Evolutionary conservation across 2,113 vertebrate species (phyloP), one percentile per base, ranked within the genome.

Genomic region (Vimba vimba): DNA sequence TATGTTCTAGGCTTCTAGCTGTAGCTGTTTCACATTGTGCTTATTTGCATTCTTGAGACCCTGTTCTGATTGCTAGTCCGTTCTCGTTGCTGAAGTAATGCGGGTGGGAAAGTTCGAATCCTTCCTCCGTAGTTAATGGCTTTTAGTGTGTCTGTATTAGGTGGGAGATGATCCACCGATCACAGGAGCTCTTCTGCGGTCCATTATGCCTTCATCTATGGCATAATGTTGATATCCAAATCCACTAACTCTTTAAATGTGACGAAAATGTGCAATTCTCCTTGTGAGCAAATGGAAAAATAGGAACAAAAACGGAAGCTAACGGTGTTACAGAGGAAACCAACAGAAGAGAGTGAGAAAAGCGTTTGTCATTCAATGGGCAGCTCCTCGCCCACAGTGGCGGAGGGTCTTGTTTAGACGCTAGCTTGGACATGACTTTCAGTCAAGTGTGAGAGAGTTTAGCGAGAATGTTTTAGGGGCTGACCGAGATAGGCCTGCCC

Each of bases 401-500:
- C 83, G 55, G 85, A 6, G 85, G 85, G 90, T 91, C 91, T 90
- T 92, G 89, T 94, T 92, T 91, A 88, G 83, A 85, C 88, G 78
- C 83, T 57, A 82, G 59, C 79, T 68, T 66, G 73, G 79, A 85
- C 88, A 76, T 85, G 57, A 89, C 80, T 89, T 91, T 88, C 87
- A 88, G 88, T 92, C 91, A 92, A 91, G 93, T 86, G 84, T 91
- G 89, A 92, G 90, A 90, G 89, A 87, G 89, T 91, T 86, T 87
- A 90, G 91, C 88, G 88, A 91, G 87, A 92, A 59, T 73, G 82
- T 83, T 90, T 93, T 91, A 92, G 87, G 77, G 83, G 82, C 79
- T 78, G 85, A 84, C 86, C 59, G n/a, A 76, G 87, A 88, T 92
- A 88, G 21, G 89, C 87, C 89, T 91, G 92, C 92, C 92, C 93